Base-by-base conservation (phyloP, 2,888 invertebrate genomes). In the Lagria hirta region DNA sequence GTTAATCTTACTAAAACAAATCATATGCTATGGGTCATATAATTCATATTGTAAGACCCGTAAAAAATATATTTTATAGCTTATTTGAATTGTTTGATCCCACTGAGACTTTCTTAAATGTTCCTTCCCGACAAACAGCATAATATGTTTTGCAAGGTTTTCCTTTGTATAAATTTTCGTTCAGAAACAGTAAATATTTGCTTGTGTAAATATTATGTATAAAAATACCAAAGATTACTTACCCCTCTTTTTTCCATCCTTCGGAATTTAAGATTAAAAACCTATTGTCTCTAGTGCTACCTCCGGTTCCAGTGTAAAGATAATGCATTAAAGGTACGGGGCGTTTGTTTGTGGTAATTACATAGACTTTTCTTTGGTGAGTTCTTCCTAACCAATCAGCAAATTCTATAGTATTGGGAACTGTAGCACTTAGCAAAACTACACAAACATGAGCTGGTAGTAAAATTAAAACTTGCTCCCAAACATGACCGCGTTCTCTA, bases 381-480 rank as follows among this genome's bases (percentile, higher is more conserved):
- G 87, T 91, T 52, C 83, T 80, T 0, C 92, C 92, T 16, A 93
- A 86, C 93, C 93, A 93, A 66, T 90, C 85, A 0, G 99, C 99
- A 73, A 99, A 93, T 70, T 97, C 91, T 48, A 93, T 75, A 0
- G 94, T 89, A 70, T 99, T 99, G 0, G 98, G 98, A 13, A 98
- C 98, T 0, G 99, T 99, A 0, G 99, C 99, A 66, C 95, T 96
- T 24, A 99, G 74, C 83, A 99, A 87, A 16, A 99, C 94, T 48
- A 99, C 94, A 58, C 86, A 91, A 4, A 99, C 95, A 68, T 94
- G 93, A 3, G 87, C 82, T 0, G 99, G 98, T 35, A 99, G 73
- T 66, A 99, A 80, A 58, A 99, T 99, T 2, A 99, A 76, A 3
- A 70, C 95, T 73, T 99, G 98, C 72, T 99, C 99, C 99, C 99